Conservation (phyloP, 37 sponge, comb jelly and placozoan species). For the Amphimedon queenslandica region DNA sequence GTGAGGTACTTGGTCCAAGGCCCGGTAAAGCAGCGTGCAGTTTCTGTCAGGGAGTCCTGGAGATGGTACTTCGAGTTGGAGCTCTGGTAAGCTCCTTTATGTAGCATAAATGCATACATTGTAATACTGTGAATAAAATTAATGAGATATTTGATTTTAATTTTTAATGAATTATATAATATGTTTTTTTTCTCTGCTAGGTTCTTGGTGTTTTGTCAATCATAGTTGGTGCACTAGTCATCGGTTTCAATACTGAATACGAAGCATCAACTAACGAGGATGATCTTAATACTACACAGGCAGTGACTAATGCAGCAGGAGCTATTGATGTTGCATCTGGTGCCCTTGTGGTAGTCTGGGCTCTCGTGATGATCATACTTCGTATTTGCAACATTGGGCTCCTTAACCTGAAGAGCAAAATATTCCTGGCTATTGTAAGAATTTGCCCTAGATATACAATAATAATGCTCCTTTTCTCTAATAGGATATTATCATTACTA, state of each 20-base stretch:
- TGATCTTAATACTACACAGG: not conserved
- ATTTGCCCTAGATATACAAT: not conserved
- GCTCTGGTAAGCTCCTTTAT: constrained; percentile 21
- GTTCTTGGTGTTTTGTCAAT: not conserved
- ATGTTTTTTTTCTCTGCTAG: not conserved
- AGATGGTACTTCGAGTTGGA: constrained; percentile 28
- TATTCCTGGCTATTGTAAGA: constrained; percentile 38
- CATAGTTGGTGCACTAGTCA: not conserved
- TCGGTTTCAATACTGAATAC: not conserved
- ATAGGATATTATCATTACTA: not conserved
- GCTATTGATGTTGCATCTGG: not conserved
- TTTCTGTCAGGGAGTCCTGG: constrained; percentile 54
- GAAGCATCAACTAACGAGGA: not conserved
- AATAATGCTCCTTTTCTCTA: not conserved
- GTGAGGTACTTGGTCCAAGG: constrained; percentile 19
- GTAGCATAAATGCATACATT: not conserved
- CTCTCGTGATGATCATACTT: constrained; percentile 13
- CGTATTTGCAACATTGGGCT: constrained; percentile 33
- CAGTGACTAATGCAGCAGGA: constrained; percentile 4
- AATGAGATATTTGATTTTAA: no score
- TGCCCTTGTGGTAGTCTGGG: constrained; percentile 2
- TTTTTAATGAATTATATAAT: no score
- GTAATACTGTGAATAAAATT: no score
- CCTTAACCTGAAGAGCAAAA: constrained; percentile 22
- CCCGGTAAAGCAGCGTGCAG: constrained; percentile 44